Evolutionary conservation across 2,797 vertebrate genomes (phyloP).

Genomic region (Emys orbicularis): DNA sequence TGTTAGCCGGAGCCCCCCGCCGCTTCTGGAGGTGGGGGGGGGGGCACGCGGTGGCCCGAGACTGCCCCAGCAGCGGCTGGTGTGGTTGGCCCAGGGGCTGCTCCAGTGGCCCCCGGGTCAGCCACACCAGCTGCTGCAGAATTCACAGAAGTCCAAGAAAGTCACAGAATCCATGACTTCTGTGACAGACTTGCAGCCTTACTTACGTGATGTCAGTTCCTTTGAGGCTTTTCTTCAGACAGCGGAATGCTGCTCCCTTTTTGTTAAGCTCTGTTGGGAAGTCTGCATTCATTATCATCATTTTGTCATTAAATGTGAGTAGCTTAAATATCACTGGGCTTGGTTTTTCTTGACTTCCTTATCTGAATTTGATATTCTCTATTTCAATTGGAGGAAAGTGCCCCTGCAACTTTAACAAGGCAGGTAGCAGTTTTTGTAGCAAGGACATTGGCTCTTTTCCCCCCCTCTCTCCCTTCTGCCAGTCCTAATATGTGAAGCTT

Average conservation of each 20-base stretch:
- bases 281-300: not conserved
- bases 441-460: not conserved
- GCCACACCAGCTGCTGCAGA: too few species aligned
- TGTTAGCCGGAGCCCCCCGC: too few species aligned
- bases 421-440: not conserved
- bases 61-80: too few species aligned
- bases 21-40: too few species aligned
- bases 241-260: not conserved
- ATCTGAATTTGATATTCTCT: not conserved
- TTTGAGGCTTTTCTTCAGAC: not conserved
- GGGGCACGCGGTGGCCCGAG: too few species aligned
- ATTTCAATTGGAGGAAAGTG: not conserved
- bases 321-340: not conserved
- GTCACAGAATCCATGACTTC: too few species aligned
- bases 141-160: too few species aligned
- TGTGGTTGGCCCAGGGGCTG: too few species aligned
- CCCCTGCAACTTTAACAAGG: not conserved
- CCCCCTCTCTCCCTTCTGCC: not conserved
- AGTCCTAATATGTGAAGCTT: not conserved
- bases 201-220: not conserved
- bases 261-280: constrained; percentile 24
- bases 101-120: too few species aligned
- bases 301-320: constrained; percentile 4
- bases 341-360: constrained; percentile 1
- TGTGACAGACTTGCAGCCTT: too few species aligned